Evolutionary conservation across 2,113 vertebrate genomes (phyloP).

Genomic region (Trematomus loennbergii): DNA sequence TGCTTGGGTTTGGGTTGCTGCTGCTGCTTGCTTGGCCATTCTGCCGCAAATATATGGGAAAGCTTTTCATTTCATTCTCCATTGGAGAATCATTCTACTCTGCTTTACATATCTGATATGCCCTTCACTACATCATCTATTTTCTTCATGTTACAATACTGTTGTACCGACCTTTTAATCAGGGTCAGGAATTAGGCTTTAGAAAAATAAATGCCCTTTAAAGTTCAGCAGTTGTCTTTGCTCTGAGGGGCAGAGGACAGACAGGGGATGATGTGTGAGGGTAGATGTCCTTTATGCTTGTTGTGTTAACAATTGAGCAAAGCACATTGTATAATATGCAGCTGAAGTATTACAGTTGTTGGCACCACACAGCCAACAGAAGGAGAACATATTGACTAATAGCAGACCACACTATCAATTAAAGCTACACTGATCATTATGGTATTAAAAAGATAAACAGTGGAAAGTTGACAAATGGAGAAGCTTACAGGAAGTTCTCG

Average conservation of each 20-base stretch:
- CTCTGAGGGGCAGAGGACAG: not conserved
- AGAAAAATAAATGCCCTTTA: not conserved
- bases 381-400: constrained; percentile 4
- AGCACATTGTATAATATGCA: not conserved
- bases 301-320: not conserved
- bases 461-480: constrained; percentile 8
- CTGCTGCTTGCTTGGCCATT: constrained; percentile 41
- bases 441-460: constrained; percentile 16
- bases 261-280: not conserved
- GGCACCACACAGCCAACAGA: constrained; percentile 4
- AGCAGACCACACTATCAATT: constrained; percentile 22
- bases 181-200: constrained; percentile 1
- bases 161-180: not conserved
- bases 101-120: not conserved
- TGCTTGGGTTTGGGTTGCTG: constrained; percentile 47
- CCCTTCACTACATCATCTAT: not conserved
- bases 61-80: constrained; percentile 31
- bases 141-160: not conserved
- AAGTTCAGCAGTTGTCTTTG: not conserved
- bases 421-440: constrained; percentile 1
- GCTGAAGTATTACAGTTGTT: not conserved
- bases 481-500: constrained; percentile 4
- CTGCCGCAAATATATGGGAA: constrained; percentile 31
- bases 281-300: not conserved
- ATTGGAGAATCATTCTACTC: constrained; percentile 7